Evolutionary conservation across 2,888 invertebrate genomes (phyloP).

Genomic region (Phyllotreta cruciferae): DNA sequence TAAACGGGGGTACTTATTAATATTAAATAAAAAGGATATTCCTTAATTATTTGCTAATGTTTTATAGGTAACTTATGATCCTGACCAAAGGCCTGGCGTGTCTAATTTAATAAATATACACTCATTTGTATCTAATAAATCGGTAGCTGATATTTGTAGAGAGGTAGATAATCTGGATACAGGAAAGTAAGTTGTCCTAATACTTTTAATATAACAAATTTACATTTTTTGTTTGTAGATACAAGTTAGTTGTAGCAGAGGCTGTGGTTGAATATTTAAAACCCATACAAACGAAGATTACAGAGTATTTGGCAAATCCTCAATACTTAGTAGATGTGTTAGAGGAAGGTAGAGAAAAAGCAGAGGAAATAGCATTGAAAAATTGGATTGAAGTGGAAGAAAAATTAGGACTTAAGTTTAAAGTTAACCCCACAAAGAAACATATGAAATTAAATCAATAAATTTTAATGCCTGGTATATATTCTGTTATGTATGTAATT

Average conservation of each 20-base stretch:
- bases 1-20: too few species aligned
- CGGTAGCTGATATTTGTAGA: conserved; percentile 72
- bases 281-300: conserved; percentile 72
- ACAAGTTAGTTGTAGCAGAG: conserved; percentile 77
- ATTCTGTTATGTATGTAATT: too few species aligned
- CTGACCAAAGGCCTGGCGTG: conserved; percentile 81
- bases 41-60: conserved; percentile 6
- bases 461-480: too few species aligned
- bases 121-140: conserved; percentile 72
- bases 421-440: conserved; percentile 26
- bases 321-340: conserved; percentile 68
- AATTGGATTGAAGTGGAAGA: conserved; percentile 67
- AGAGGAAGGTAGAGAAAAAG: conserved; percentile 64
- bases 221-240: conserved; percentile 59
- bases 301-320: conserved; percentile 66
- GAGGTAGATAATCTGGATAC: conserved; percentile 75
- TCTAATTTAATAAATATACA: conserved; percentile 88
- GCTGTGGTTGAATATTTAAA: conserved; percentile 72
- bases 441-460: too few species aligned
- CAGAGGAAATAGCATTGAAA: conserved; percentile 63
- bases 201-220: conserved; percentile 20
- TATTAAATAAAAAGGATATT: neutral
- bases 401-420: conserved; percentile 62
- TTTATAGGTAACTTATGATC: conserved; percentile 77
- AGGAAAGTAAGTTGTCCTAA: conserved; percentile 65